Base-by-base conservation (phyloP, 2,888 invertebrate species). In the Drosophila tripunctata region DNA sequence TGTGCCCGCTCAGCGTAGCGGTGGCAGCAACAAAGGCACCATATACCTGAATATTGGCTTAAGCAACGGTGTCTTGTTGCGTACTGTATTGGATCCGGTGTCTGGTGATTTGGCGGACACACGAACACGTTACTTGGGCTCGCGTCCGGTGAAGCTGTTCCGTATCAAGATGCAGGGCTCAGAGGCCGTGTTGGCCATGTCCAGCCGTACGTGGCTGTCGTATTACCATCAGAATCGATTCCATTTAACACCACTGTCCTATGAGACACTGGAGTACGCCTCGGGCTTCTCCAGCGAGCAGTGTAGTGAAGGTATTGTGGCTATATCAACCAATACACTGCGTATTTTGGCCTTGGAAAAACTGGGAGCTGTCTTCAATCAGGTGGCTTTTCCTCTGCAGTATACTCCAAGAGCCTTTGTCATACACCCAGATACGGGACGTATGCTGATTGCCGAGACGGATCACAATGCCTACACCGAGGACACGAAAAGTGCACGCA, bases 401-500 rank as follows among this genome's bases (percentile, higher is more conserved):
- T 98, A 97, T 89, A 99, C 99, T 0, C 99, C 99, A 0, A 93
- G 99, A 43, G 96, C 97, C 87, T 98, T 99, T 90, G 95, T 96
- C 14, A 96, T 99, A 58, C 98, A 99, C 91, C 94, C 95, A 2
- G 98, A 98, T 81, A 96, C 96, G 14, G 96, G 96, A 24, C 96
- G 98, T 88, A 93, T 99, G 54, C 94, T 99, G 45, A 93, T 98
- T 54, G 94, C 99, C 36, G 99, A 99, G 92, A 98, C 99, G 8
- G 99, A 99, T 91, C 99, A 99, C 90, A 99, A 99, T 90, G 96
- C 99, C 0, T 99, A 99, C 90, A 99, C 99, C 0, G 98, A 99
- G 81, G 97, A 98, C 77, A 98, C 98, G 40, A 99, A 99, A 90
- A 96, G 95, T 84, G 96, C 97, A 81, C 93, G 98, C 73, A 93